These are phyloP conservation scores for Oreonectes daqikongensis DNA, from an alignment of 2,797 vertebrate species.

Conservation along the genomic window DNA sequence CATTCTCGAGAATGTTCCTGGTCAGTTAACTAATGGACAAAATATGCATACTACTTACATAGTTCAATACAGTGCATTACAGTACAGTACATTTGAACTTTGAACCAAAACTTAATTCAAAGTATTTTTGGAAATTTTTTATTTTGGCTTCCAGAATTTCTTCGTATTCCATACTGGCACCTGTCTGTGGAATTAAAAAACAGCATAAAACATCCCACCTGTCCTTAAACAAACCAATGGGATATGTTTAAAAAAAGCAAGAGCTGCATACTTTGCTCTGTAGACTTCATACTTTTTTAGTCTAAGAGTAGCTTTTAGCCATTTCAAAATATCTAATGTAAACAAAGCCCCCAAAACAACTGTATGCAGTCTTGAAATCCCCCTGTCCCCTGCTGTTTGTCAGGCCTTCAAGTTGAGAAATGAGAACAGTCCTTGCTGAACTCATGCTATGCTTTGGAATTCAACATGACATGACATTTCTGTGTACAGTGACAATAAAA, in stretches of 20 bases:
- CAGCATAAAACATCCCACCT: not conserved
- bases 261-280: not conserved
- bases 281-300: constrained; percentile 6
- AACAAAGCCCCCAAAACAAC: constrained; percentile 31
- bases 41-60: no score
- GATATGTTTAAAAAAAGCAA: not conserved
- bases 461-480: constrained; percentile 5
- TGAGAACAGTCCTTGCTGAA: not conserved
- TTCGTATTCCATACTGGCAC: not conserved
- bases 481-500: not conserved
- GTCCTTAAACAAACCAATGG: not conserved
- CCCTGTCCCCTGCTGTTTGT: constrained; percentile 14
- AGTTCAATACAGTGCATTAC: no score
- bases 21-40: constrained; percentile 40
- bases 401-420: constrained; percentile 1
- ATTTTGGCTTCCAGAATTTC: not conserved
- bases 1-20: constrained; percentile 26
- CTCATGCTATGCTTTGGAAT: constrained; percentile 22
- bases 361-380: constrained; percentile 23
- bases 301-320: constrained; percentile 14
- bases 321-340: constrained; percentile 14
- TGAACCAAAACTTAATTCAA: not conserved
- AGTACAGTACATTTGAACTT: no score
- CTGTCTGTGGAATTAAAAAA: not conserved
- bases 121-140: constrained; percentile 1